Base-by-base conservation (phyloP, 2,113 vertebrate species). In the Macroglossus sobrinus region DNA sequence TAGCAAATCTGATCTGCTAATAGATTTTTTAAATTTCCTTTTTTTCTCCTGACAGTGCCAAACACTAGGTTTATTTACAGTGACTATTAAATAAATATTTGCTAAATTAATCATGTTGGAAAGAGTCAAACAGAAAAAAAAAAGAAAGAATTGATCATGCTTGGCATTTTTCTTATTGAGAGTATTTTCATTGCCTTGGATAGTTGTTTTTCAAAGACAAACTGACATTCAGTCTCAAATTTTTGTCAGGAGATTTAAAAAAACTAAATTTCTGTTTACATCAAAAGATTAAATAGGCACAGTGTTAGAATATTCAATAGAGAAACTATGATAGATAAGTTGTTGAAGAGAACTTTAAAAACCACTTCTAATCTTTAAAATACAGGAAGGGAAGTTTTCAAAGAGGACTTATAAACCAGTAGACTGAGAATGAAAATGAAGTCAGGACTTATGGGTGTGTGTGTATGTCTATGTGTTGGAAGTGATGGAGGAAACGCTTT, bases 281-380 rank as follows among this genome's bases (percentile, higher is more conserved):
- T 96, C 95, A 95, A 96, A 98, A 98, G 98, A 98, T 98, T 98
- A 98, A 98, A 98, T 96, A 96, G 30, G 93, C 92, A 97, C 63
- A 81, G 80, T 97, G 95, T 97, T 98, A 98, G 97, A 98, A 98
- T 98, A 98, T 98, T 97, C 97, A 98, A n/a, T 96, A 92, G 93
- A 97, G 92, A 22, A 43, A 63, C 63, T 0, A 4, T 98, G 98
- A 98, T 97, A 98, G 98, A 98, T 98, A 98, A 98, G 94, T 93
- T 98, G 98, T 98, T 97, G 98, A 98, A 97, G 96, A 97, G 93
- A 98, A 88, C 96, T 98, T 97, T 74, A 97, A 88, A 92, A 98
- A 97, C 68, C 96, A 97, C 97, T 98, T 91, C 71, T 89, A 45
- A 40, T 89, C 95, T 97, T 97, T 40, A 0, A 66, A 96, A 80